phyloP scores from a whole-genome alignment of 2,888 invertebrate genomes.

The Harpalus rubripes region DNA sequence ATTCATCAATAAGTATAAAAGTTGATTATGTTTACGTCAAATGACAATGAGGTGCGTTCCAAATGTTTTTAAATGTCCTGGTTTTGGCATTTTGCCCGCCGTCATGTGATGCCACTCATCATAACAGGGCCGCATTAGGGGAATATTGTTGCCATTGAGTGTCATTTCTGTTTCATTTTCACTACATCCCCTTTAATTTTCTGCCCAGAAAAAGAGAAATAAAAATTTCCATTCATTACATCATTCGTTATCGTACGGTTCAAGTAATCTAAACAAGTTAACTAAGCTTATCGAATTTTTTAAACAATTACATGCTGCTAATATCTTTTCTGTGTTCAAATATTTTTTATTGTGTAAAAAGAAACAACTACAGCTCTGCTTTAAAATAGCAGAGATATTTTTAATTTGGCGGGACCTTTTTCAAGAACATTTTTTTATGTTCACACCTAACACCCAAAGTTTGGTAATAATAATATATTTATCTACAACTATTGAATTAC shows the following conservation, averaged over 20 bases:
- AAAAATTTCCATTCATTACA: constrained; percentile 19
- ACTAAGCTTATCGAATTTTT: constrained; percentile 2
- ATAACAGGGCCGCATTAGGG: constrained; percentile 55
- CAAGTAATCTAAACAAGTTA: background rate
- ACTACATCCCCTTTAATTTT: constrained; percentile 25
- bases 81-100: constrained; percentile 69
- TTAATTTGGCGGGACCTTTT: constrained; percentile 34
- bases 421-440: constrained; percentile 9
- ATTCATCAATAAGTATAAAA: constrained; percentile 40
- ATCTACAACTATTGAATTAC: background rate
- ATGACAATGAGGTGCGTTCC: constrained; percentile 58
- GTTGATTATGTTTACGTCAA: constrained; percentile 58
- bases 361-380: constrained; percentile 14
- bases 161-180: background rate
- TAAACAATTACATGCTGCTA: background rate
- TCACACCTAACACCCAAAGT: background rate
- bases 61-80: constrained; percentile 65
- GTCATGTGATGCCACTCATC: constrained; percentile 62
- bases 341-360: constrained; percentile 13
- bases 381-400: constrained; percentile 27
- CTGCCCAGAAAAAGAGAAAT: background rate
- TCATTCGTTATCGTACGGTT: background rate
- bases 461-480: background rate
- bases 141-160: constrained; percentile 5
- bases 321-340: background rate